Evolutionary conservation across 1,140 invertebrate species (phyloP), one percentile per base, ranked within the genome.

Genomic region (Brachionus rotundiformis): DNA sequence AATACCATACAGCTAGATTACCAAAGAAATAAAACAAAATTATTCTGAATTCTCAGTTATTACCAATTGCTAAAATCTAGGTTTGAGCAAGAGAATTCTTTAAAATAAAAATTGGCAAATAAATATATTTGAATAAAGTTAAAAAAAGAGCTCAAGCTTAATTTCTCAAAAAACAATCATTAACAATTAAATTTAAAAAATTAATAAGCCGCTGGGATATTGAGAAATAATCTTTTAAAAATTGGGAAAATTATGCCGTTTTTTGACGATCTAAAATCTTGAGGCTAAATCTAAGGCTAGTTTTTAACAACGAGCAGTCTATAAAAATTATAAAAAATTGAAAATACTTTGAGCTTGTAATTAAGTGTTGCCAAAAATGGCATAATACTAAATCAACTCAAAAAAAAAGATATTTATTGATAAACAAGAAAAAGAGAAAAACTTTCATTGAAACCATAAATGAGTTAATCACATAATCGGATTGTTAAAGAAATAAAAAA

Each of bases 11-110:
- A 79, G 76, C 76, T 63, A 79, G 76, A 79, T 79, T 79, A 79
- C 76, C 76, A 79, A 79, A 79, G 76, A 79, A 79, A 79, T 79
- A 79, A 79, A 79, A 63, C 76, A 63, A 79, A 79, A 63, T 59
- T 54, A 79, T 49, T 71, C 39, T 16, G 5, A 2, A 19, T 27
- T 68, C 31, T 0, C 13, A n/a, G 25, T 63, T 10, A 27, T 63
- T 65, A 5, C 13, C 19, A 65, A 6, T 65, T 65, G 13, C 6
- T 1, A 1, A 54, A 63, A 27, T 63, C 2, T 1, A 5, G 29
- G 29, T 0, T 63, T 23, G n/a, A 54, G 13, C 6, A 54, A 54
- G 23, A 54, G 11, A 11, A 54, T 39, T 39, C 5, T 54, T 54
- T 54, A 54, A 54, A 54, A 54, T 19, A 19, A 16, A 54, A 54